phyloP scores from a whole-genome alignment of 2,888 invertebrate genomes.

The Lasioglossum villosulum region DNA sequence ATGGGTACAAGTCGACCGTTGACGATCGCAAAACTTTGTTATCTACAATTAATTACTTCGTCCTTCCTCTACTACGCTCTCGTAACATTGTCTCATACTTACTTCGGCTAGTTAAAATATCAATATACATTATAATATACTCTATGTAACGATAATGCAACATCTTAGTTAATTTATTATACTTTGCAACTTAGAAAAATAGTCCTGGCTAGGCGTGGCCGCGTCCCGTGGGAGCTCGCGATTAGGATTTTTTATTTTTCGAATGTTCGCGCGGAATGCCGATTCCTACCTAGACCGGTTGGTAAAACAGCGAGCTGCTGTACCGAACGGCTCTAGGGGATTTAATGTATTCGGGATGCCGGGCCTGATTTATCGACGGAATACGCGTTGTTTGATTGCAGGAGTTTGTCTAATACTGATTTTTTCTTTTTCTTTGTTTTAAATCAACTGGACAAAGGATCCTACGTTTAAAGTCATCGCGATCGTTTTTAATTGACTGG shows the following conservation, averaged over 20 bases:
- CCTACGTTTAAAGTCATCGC: slow-evolving; percentile 16
- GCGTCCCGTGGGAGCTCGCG: slow-evolving; percentile 73
- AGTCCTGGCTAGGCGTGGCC: slow-evolving; percentile 80
- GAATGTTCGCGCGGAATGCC: background rate
- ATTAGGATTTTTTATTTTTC: slow-evolving; percentile 24
- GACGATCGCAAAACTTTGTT: slow-evolving; percentile 36
- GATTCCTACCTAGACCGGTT: background rate
- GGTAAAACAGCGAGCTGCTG: background rate
- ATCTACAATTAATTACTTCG: slow-evolving; percentile 44
- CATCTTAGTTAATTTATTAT: slow-evolving; percentile 82
- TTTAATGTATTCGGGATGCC: background rate
- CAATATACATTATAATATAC: slow-evolving; percentile 81
- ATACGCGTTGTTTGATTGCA: slow-evolving; percentile 21
- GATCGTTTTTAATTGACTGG: slow-evolving; percentile 63
- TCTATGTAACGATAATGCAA: slow-evolving; percentile 84
- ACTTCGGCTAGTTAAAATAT: slow-evolving; percentile 82
- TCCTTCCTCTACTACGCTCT: slow-evolving; percentile 70
- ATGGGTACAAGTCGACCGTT: slow-evolving; percentile 33
- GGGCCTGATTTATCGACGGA: slow-evolving; percentile 4
- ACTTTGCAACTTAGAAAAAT: slow-evolving; percentile 84
- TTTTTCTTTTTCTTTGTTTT: background rate
- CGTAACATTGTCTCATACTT: slow-evolving; percentile 78
- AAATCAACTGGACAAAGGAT: background rate
- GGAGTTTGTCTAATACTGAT: slow-evolving; percentile 11
- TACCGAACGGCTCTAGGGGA: slow-evolving; percentile 12